Base-by-base conservation (phyloP, 2,888 invertebrate genomes). In the Cryptops parisi region DNA sequence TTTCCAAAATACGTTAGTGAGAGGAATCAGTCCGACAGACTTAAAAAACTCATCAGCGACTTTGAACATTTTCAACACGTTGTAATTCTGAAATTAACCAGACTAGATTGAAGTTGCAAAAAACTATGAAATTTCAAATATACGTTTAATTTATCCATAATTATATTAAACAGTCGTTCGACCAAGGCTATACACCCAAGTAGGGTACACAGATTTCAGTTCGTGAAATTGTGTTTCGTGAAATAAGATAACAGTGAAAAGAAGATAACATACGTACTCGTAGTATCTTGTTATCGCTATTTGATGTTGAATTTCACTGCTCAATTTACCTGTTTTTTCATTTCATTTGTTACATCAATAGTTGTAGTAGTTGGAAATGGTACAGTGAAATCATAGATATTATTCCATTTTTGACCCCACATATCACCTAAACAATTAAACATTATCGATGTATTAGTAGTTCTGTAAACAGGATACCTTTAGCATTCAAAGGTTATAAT, bases 1-100 rank as follows among this genome's bases (percentile, higher is more conserved):
- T 54, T 83, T 74, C 90, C 90, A 91, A 70, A 90, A 90, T 23
- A 72, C 68, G 58, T 80, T 77, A 0, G 89, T 83, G 80, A 91
- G 80, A 43, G 79, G 78, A 1, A 80, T 81, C 62, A 91, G 70
- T 62, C 87, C 86, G 58, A 90, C 71, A 0, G 88, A 88, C 45
- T 76, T 77, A 69, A 89, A 90, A 71, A 90, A 91, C 58, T 83
- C 80, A 63, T 91, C 90, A 0, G 87, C 81, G 68, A 81, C 76
- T 64, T 80, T 74, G 70, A 89, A 91, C 65, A 91, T 88, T 64
- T 80, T 81, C 38, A 77, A 62, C 0, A 80, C 73, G 0, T 84
- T 85, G 67, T 81, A 87, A 50, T 88, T 88, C 81, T 90, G 70
- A 26, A 12, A 12, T n/a, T 9, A 9, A 9, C 9, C 33, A 33